Evolutionary conservation across 2,888 invertebrate genomes (phyloP), one percentile per base, ranked within the genome.

Genomic region (Oxyteleia sp.): DNA sequence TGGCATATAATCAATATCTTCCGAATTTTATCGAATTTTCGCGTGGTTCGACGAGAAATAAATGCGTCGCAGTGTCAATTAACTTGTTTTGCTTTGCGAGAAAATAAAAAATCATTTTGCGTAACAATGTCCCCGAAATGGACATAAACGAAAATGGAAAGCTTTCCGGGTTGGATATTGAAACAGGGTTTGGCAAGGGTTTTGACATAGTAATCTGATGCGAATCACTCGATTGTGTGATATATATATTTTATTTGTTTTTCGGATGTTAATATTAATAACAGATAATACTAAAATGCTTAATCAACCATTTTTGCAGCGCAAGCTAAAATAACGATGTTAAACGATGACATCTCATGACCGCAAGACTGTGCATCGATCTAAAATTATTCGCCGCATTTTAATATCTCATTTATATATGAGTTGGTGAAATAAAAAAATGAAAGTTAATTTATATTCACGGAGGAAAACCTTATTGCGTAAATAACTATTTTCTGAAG

Each of bases 1-100:
- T 29, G 20, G 38, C 18, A 43, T 47, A 63, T 64, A 57, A 71
- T 64, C 64, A 79, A 79, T 79, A 79, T 57, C 49, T 47, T 59
- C 35, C 29, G 23, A 26, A 38, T 63, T 63, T 69, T 63, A 76
- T 76, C 59, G 35, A 57, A 59, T 59, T 38, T 76, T 29, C 32
- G 23, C 5, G 57, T 15, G 64, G 32, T 26, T 43, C 35, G 35
- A 8, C 64, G 47, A 74, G 55, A 75, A 75, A 66, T 57, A 53
- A 47, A 41, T 18, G 35, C 32, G 13, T 13, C n/a, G 53, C 51
- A 3, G 23, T 57, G 64, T 43, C 64, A 75, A 64, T 75, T 75
- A 55, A 47, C 38, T 35, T 55, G 18, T 61, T 75, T 47, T 29
- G 55, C 38, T 64, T 75, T 55, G 45, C 16, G 47, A 75, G 53